These are phyloP conservation scores for Uromys caudimaculatus DNA, from an alignment of 2,797 vertebrate genomes.

Conservation along the genomic window DNA sequence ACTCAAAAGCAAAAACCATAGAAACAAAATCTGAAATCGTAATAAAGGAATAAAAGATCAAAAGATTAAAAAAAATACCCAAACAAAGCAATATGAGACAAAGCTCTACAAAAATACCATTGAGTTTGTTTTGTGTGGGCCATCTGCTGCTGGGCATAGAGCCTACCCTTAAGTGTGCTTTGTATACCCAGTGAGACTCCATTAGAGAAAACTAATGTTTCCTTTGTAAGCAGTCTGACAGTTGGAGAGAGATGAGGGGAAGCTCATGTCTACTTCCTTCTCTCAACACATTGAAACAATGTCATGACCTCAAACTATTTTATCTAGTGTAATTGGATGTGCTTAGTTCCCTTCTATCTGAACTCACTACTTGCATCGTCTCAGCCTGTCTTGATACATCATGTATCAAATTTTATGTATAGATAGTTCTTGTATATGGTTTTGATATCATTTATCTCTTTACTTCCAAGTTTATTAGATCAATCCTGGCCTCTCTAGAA, in stretches of 20 bases:
- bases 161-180: background rate
- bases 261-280: background rate
- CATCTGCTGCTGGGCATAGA: background rate
- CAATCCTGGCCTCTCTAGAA: background rate
- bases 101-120: background rate
- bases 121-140: background rate
- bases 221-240: background rate
- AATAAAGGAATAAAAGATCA: background rate
- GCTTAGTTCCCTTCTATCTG: background rate
- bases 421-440: background rate
- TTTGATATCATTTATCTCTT: background rate
- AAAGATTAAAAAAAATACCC: background rate
- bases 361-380: background rate
- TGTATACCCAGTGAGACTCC: background rate
- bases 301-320: background rate
- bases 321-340: background rate
- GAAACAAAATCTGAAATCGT: background rate
- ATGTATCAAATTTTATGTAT: background rate
- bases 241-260: background rate
- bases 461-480: background rate
- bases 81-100: background rate
- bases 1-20: background rate
- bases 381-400: background rate
- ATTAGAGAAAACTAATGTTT: background rate
- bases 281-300: background rate